Evolutionary conservation across 1,140 invertebrate species (phyloP).

Genomic region (Macrocentrus cingulum): DNA sequence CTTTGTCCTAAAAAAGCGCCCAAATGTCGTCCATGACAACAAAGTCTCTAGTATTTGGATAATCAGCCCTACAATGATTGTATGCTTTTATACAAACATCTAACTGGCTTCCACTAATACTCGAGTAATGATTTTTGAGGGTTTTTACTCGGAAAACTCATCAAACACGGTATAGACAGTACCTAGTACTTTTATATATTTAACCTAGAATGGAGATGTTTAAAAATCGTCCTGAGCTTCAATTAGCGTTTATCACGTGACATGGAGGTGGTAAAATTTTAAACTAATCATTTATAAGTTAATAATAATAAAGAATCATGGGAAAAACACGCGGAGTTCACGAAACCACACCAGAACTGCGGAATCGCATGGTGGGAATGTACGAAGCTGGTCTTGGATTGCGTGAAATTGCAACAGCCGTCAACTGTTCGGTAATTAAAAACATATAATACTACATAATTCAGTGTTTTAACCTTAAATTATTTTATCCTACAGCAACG

Average conservation of each 20-base stretch:
- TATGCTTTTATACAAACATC: no score
- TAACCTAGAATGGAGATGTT: conserved; percentile 27
- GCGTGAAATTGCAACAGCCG: conserved; percentile 51
- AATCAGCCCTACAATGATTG: no score
- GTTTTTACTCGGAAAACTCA: no score
- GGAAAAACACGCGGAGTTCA: conserved; percentile 56
- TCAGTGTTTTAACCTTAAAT: no score
- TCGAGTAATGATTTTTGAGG: neutral
- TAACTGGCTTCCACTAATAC: no score
- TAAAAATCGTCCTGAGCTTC: conserved; percentile 28
- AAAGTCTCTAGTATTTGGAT: no score
- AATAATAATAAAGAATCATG: conserved; percentile 36
- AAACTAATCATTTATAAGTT: neutral
- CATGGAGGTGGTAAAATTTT: conserved; percentile 34
- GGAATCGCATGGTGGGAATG: conserved; percentile 58
- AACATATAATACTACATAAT: no score
- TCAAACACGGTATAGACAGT: no score
- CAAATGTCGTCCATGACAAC: no score
- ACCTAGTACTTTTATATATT: conserved; percentile 15
- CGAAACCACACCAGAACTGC: conserved; percentile 54
- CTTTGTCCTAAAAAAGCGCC: no score
- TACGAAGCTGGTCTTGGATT: conserved; percentile 54
- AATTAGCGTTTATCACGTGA: conserved; percentile 40
- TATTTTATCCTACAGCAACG: conserved; percentile 47
- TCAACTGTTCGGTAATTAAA: conserved; percentile 52